Evolutionary conservation across 2,888 invertebrate species (phyloP), one percentile per base, ranked within the genome.

Genomic region (Dryococelus australis): DNA sequence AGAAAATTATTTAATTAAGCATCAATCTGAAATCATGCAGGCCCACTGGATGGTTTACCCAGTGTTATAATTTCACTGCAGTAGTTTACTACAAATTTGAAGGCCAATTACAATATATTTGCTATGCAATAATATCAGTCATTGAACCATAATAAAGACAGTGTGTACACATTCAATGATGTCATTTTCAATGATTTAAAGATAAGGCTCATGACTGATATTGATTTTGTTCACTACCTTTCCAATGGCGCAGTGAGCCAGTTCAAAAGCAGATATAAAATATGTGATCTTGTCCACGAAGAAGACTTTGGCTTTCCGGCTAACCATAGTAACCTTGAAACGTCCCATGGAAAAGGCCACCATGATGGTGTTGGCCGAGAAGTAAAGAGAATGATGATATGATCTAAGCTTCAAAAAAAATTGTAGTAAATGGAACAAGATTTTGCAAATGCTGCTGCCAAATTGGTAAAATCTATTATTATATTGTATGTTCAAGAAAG

Each of bases 271-370:
- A n/a, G n/a, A n/a, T n/a, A n/a, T n/a, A n/a, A n/a, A n/a, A n/a
- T n/a, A 65, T 16, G 6, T 65, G 10, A 65, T 8, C 65, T 65
- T 65, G 8, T 65, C 20, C 65, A 65, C 16, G 20, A 9, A 9
- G 65, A 65, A 65, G 65, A 65, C 65, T 65, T 65, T 65, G 65
- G n/a, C n/a, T n/a, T n/a, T n/a, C n/a, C n/a, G 65, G 16, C 65
- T 65, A 16, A 65, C 16, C 20, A 65, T 16, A 20, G 65, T 16
- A 12, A 65, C 20, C 16, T 65, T 65, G 65, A 65, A 65, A 65
- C 65, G 10, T 65, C 20, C 65, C 65, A 65, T 65, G 20, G 16
- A 65, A 65, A 65, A 65, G 65, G 65, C 5, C 65, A 8, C 65
- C 65, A 65, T 65, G 65, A 65, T 65, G 65, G 65, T 65, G 65